Conservation (phyloP, 35 echinoderm and acorn worm species). For the Ophiothrix spiculata region DNA sequence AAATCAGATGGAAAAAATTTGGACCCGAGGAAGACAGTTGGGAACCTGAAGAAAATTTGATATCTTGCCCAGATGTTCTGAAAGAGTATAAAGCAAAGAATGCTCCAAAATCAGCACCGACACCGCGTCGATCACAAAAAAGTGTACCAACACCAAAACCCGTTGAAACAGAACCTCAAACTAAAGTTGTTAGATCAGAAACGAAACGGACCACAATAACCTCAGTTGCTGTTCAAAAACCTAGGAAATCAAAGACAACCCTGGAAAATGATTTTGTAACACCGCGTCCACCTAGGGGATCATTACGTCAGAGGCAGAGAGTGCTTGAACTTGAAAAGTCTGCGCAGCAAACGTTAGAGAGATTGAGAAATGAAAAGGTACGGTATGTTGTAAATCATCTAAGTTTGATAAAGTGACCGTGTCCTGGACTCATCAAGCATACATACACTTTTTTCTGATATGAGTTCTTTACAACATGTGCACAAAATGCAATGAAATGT, state of each 20-base stretch:
- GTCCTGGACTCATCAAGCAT: not conserved
- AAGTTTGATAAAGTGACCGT: too few relatives aligned
- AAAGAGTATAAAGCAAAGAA: constrained; percentile 6
- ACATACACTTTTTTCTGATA: not conserved
- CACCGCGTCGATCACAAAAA: not conserved
- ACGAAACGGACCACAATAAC: not conserved
- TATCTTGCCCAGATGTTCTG: not conserved
- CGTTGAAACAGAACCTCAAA: not conserved
- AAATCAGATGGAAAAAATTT: constrained; percentile 25
- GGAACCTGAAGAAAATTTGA: constrained; percentile 15
- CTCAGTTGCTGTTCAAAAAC: not conserved
- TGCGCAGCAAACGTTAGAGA: not conserved
- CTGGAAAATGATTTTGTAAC: constrained; percentile 3
- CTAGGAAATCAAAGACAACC: not conserved
- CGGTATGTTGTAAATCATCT: not conserved
- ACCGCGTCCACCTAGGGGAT: not conserved
- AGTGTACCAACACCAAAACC: not conserved
- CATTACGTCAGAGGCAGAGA: not conserved
- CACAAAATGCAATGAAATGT: not conserved
- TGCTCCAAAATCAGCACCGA: not conserved
- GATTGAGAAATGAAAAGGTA: not conserved
- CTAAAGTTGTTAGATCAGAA: not conserved
- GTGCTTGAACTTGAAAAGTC: not conserved
- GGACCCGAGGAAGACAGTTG: constrained; percentile 21
- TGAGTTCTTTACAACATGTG: not conserved